Base-by-base conservation (phyloP, 2,113 vertebrate genomes). In the Sphaerodactylus townsendi region DNA sequence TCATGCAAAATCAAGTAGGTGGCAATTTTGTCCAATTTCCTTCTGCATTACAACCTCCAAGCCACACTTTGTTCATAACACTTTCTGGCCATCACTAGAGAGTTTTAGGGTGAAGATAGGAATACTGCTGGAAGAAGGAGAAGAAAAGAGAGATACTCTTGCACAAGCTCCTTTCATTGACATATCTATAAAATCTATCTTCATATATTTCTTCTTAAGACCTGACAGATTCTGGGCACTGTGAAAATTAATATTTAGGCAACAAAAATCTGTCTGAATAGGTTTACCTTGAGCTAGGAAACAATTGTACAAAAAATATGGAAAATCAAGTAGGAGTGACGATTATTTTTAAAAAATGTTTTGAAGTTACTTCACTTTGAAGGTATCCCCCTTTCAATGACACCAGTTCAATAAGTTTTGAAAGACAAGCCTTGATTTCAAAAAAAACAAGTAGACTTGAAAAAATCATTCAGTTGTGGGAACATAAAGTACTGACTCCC, bases 371-470 rank as follows among this genome's bases (percentile, higher is more conserved):
- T 39, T 56, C 59, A 15, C 30, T 56, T 71, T 37, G 21, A 81
- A 81, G 15, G 14, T 56, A 41, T 14, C 41, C 25, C 33, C 39
- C 3, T 68, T 48, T 80, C 41, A 68, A 25, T 30, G 19, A 46
- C 21, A 46, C 3, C 2, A 65, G 46, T 48, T 48, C 44, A 25
- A 3, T 66, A 5, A 33, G 28, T 46, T 37, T 66, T 65, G 11
- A 48, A 14, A 69, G 19, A 1, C 23, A 56, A 75, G 56, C 68
- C 1, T 0, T 1, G 0, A 0, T 0, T 19, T 23, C 4, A 15
- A 41, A 35, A 77, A 79, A 21, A 72, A 11, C 83, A 83, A 25
- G 2, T 4, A 30, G 80, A 30, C n/a, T 76, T 48, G 71, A 0
- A 71, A 66, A 17, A 39, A 56, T 75, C 6, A 35, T 90, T 86